Evolutionary conservation across 2,113 vertebrate species (phyloP), one percentile per base, ranked within the genome.

Genomic region (Chaenogobius annularis): DNA sequence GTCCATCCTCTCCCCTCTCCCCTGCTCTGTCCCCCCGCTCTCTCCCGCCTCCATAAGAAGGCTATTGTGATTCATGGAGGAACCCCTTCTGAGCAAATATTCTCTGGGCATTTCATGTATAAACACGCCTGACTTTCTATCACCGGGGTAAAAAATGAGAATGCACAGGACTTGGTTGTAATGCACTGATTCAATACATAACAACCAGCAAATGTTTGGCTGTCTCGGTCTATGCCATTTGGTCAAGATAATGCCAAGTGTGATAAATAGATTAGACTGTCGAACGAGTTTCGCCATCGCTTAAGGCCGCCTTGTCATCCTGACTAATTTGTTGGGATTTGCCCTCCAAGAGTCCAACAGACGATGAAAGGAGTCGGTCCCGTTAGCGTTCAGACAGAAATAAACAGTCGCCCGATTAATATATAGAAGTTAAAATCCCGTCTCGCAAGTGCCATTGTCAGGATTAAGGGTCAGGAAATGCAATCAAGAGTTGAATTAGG

Each of bases 11-110:
- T 82, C 78, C 68, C 69, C 83, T 59, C 73, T 47, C 77, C 67
- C 69, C 46, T 72, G 66, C 77, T 43, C 46, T 50, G 62, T 40
- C 11, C 20, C 37, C 17, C 35, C 20, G 14, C 35, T n/a, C 48
- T 72, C 80, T 26, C 78, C 69, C 77, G 62, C 86, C 75, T 75
- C 73, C 83, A 80, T 93, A 93, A 93, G 92, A 93, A 92, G 90
- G 86, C 88, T 87, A 93, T 94, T 94, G 92, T 92, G 91, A 93
- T 94, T 94, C 91, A 92, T 68, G 82, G 89, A 91, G 87, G 87
- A 87, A 92, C 82, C 91, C 89, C 93, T 92, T 92, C 88, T 85
- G 89, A 92, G 90, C 91, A 91, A 89, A 93, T 91, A 91, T 91
- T 92, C 90, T 90, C 77, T 72, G 83, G 89, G 87, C 85, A 90